These are phyloP conservation scores for Poeciliopsis turneri DNA, from an alignment of 2,797 vertebrate species.

Conservation along the genomic window DNA sequence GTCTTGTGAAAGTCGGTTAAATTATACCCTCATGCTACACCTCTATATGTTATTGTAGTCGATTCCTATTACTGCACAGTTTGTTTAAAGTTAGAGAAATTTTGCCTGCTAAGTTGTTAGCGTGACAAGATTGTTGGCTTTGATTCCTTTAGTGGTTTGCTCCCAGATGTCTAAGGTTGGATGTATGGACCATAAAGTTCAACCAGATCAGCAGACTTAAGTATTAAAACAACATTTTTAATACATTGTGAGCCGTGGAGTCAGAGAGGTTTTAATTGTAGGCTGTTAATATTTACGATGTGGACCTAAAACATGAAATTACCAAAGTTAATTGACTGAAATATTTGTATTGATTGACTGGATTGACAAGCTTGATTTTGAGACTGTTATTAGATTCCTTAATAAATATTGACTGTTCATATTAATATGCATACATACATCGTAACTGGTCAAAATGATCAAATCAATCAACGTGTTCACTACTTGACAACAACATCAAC, in stretches of 20 bases:
- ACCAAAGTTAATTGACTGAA: background rate
- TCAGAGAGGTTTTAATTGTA: background rate
- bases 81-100: constrained; percentile 52
- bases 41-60: constrained; percentile 51
- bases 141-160: constrained; percentile 22
- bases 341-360: constrained; percentile 7
- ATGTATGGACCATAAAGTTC: constrained; percentile 2
- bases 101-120: constrained; percentile 15
- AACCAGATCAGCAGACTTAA: constrained; percentile 38
- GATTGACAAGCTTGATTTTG: background rate
- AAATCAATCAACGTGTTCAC: background rate
- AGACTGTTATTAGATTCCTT: background rate
- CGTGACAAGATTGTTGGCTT: constrained; percentile 2
- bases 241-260: constrained; percentile 7
- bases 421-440: background rate
- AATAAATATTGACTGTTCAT: background rate
- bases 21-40: constrained; percentile 12
- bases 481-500: background rate
- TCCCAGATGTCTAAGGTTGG: constrained; percentile 14
- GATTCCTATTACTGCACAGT: constrained; percentile 41
- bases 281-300: background rate
- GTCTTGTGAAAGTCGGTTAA: constrained; percentile 25
- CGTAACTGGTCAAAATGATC: background rate
- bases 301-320: background rate
- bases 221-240: constrained; percentile 6